phyloP scores from a whole-genome alignment of 2,113 vertebrate genomes.

The Eretmochelys imbricata region DNA sequence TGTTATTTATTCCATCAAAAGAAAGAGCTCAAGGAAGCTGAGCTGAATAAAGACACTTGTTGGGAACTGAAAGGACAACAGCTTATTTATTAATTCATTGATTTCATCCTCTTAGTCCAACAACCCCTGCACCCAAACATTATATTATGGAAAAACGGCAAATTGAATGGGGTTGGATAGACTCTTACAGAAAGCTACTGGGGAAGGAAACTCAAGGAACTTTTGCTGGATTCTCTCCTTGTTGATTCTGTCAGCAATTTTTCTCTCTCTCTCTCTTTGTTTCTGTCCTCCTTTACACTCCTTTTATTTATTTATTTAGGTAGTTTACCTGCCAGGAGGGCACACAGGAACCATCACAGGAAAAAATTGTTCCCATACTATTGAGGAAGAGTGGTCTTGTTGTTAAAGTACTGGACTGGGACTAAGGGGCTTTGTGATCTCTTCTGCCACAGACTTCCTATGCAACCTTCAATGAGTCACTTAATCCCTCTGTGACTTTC shows the following conservation, averaged over 20 bases:
- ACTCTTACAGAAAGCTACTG: neutral
- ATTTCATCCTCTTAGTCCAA: neutral
- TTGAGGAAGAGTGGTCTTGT: neutral
- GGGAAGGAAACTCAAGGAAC: neutral
- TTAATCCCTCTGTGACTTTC: neutral
- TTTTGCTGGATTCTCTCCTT: neutral
- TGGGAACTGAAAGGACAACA: neutral
- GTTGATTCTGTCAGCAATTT: accelerated
- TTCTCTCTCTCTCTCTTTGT: too few species aligned
- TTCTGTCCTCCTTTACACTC: too few species aligned
- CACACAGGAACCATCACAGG: neutral
- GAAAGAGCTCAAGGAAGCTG: neutral
- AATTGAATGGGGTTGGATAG: neutral
- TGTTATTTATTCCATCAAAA: neutral
- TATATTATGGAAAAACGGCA: neutral
- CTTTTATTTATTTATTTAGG: too few species aligned
- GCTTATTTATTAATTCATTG: neutral
- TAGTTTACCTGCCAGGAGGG: accelerated
- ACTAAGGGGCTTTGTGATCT: neutral
- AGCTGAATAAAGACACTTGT: neutral
- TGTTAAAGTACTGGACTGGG: neutral
- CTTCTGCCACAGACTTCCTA: neutral
- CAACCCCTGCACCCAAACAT: neutral
- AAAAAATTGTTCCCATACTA: neutral
- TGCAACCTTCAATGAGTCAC: neutral